A percentile compares a stretch with the other conserved stretches of the same genome.
These are phyloP conservation scores for Zygogramma bicolorata DNA, from an alignment of 2,888 invertebrate genomes.

Conservation along the genomic window DNA sequence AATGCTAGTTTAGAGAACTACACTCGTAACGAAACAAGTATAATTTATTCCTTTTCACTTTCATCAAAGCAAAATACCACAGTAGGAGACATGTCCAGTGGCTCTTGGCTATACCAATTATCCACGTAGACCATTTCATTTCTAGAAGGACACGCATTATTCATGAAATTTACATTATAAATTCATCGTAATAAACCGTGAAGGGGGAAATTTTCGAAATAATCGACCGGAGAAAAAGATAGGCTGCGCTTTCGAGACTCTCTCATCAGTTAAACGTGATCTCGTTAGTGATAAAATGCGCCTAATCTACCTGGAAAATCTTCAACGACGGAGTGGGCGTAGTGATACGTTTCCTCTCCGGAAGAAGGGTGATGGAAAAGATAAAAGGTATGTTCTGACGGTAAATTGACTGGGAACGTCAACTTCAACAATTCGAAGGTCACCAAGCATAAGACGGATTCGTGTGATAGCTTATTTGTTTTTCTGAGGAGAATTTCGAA, in stretches of 20 bases:
- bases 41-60: background rate
- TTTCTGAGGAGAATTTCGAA: too few species aligned
- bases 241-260: slow-evolving; percentile 1
- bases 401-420: slow-evolving; percentile 2
- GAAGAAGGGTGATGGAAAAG: slow-evolving; percentile 3
- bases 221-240: background rate
- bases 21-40: too few species aligned
- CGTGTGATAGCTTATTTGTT: too few species aligned
- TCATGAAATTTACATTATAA: background rate
- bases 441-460: too few species aligned
- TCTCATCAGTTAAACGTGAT: slow-evolving; percentile 13
- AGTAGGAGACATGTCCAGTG: background rate
- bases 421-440: background rate
- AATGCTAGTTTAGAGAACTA: too few species aligned
- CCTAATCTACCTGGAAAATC: slow-evolving; percentile 1
- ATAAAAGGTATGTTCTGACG: background rate
- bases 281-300: slow-evolving; percentile 8
- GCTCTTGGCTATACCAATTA: background rate
- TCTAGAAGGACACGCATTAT: background rate
- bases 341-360: slow-evolving; percentile 6
- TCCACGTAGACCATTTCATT: background rate
- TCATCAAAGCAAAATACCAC: background rate
- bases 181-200: background rate
- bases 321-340: slow-evolving; percentile 3
- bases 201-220: background rate